Base-by-base conservation (phyloP, 2,797 vertebrate genomes). In the Carapus acus region DNA sequence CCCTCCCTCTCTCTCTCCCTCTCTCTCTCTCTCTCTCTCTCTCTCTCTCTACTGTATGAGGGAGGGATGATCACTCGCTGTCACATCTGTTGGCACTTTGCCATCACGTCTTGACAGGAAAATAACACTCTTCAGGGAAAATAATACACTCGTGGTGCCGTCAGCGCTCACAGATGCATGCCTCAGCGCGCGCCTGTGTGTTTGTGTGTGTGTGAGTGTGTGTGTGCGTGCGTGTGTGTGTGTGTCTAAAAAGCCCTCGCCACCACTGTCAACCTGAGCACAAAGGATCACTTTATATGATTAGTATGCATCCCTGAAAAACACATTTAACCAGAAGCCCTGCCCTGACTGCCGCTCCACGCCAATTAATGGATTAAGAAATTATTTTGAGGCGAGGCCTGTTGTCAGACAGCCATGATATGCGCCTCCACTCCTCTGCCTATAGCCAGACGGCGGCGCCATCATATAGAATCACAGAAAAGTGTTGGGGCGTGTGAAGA, bases 51-150 rank as follows among this genome's bases (percentile, higher is more conserved):
- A 73, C 75, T 65, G 74, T 71, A 76, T 75, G 78, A 81, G 74
- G 61, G 65, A 72, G 70, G 75, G 73, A 81, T 81, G 79, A 85
- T 84, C 83, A 68, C 78, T 84, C 82, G 70, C 82, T 83, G 84
- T 87, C 86, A 86, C 69, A 83, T 85, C 78, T 80, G 81, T 81
- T 84, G 83, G 83, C 84, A 86, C 75, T 76, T 79, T 79, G 84
- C 81, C 83, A 79, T 85, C 75, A 72, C 69, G 74, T 77, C 80
- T 54, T 86, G 86, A 89, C 86, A 86, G 81, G 78, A 77, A 86
- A 88, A 89, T 88, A 88, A 88, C 84, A 84, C 79, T 77, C 78
- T 84, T 83, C 84, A 84, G 85, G 81, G 79, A 78, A 87, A 86
- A 87, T 85, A 85, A 85, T 83, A 83, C 77, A 83, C 79, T 81